Conservation (phyloP, 37 sponge, comb jelly and placozoan genomes). For the Aphrocallistes beatrix region DNA sequence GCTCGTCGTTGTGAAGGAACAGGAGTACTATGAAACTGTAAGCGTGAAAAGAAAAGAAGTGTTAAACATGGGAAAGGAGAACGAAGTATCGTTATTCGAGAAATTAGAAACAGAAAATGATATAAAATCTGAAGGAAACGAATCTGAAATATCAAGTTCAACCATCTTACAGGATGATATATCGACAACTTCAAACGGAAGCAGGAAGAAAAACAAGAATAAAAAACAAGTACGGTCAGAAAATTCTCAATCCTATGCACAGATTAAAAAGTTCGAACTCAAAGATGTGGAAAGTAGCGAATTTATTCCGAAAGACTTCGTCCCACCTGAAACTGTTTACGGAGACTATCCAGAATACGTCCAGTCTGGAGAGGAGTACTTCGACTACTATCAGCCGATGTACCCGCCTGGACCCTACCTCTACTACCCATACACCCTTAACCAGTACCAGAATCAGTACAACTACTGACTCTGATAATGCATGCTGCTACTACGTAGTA, state of each 20-base stretch:
- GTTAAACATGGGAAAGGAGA: too few species aligned
- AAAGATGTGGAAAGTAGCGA: neutral
- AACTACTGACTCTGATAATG: too few species aligned
- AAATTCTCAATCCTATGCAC: neutral
- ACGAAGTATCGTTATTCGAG: too few species aligned
- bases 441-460: too few species aligned
- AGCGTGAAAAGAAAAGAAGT: neutral
- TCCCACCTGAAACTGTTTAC: neutral
- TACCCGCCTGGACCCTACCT: too few species aligned
- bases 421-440: too few species aligned
- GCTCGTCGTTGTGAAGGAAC: neutral
- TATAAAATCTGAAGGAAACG: neutral
- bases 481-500: too few species aligned
- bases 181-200: neutral
- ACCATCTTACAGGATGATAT: too few species aligned
- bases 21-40: neutral
- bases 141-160: too few species aligned
- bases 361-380: too few species aligned
- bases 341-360: neutral
- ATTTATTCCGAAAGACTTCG: neutral
- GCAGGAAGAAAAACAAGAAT: neutral
- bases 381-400: neutral
- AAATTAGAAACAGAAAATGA: neutral
- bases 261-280: neutral
- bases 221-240: neutral